Conservation (phyloP, 2,113 vertebrate genomes). For the Vimba vimba region DNA sequence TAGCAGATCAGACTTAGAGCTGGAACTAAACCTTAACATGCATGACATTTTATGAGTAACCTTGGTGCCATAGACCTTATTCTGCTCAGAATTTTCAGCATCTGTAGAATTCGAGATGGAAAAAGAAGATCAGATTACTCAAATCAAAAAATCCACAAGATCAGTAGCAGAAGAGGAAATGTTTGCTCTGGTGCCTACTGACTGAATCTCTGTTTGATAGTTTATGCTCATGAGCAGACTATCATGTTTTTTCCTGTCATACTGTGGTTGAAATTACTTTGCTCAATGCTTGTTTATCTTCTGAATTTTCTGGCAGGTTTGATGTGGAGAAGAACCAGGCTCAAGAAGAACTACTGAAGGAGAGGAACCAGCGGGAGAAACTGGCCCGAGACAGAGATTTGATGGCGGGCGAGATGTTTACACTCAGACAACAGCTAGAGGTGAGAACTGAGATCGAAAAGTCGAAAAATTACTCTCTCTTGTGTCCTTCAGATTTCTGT, state of each 20-base stretch:
- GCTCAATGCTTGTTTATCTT: conserved; percentile 2
- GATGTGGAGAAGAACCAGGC: conserved; percentile 91
- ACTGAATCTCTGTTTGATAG: neutral
- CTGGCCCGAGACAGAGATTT: conserved; percentile 89
- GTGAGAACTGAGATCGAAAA: conserved; percentile 66
- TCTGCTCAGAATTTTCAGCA: neutral
- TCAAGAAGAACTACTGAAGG: conserved; percentile 87
- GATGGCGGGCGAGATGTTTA: conserved; percentile 88
- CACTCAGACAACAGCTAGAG: conserved; percentile 92
- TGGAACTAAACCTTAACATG: neutral
- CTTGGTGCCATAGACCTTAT: neutral
- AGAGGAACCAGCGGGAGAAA: conserved; percentile 87
- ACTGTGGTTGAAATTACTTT: neutral
- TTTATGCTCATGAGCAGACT: neutral
- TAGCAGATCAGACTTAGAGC: neutral
- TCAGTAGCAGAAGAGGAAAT: neutral
- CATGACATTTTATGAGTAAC: neutral
- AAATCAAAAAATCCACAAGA: neutral
- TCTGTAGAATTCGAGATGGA: neutral
- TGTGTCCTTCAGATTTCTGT: neutral
- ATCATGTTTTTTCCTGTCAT: neutral
- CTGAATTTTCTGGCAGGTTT: conserved; percentile 77
- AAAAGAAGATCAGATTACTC: neutral
- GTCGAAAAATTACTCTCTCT: no score
- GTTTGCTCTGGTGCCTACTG: neutral